Evolutionary conservation across 2,888 invertebrate genomes (phyloP).

Genomic region (Mythimna impura): DNA sequence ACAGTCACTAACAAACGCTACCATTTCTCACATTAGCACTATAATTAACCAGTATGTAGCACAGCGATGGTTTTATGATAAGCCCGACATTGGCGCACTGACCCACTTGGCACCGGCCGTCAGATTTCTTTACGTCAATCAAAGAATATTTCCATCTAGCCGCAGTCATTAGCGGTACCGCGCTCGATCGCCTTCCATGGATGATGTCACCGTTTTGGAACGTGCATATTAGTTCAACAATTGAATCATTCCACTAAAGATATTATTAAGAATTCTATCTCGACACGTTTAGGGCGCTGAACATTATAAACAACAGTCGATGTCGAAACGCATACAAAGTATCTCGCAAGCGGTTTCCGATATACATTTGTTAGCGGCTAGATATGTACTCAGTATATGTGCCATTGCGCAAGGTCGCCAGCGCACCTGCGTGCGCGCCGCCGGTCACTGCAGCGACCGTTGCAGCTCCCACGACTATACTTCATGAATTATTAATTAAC

Average conservation of each 20-base stretch:
- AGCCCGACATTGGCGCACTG: conserved; percentile 87
- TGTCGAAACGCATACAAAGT: conserved; percentile 82
- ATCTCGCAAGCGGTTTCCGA: conserved; percentile 85
- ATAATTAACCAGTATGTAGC: conserved; percentile 73
- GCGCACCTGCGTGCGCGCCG: conserved; percentile 79
- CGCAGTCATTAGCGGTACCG: conserved; percentile 59
- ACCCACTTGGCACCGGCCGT: conserved; percentile 84
- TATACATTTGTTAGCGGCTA: conserved; percentile 81
- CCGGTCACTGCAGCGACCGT: conserved; percentile 81
- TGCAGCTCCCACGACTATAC: conserved; percentile 82
- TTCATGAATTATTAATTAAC: conserved; percentile 77
- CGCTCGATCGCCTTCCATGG: conserved; percentile 66
- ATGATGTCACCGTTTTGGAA: conserved; percentile 80
- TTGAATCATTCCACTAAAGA: conserved; percentile 68
- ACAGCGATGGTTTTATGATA: conserved; percentile 78
- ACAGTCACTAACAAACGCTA: conserved; percentile 63
- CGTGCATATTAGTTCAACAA: conserved; percentile 68
- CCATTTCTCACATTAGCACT: conserved; percentile 73
- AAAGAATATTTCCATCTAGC: conserved; percentile 79
- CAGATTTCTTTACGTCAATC: conserved; percentile 82
- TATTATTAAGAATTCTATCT: conserved; percentile 69
- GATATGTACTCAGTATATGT: conserved; percentile 78
- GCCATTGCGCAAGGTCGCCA: conserved; percentile 88
- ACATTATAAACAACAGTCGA: conserved; percentile 71
- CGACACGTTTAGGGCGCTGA: conserved; percentile 73